Conservation (phyloP, 2,113 vertebrate species). For the Neolamprologus longior region DNA sequence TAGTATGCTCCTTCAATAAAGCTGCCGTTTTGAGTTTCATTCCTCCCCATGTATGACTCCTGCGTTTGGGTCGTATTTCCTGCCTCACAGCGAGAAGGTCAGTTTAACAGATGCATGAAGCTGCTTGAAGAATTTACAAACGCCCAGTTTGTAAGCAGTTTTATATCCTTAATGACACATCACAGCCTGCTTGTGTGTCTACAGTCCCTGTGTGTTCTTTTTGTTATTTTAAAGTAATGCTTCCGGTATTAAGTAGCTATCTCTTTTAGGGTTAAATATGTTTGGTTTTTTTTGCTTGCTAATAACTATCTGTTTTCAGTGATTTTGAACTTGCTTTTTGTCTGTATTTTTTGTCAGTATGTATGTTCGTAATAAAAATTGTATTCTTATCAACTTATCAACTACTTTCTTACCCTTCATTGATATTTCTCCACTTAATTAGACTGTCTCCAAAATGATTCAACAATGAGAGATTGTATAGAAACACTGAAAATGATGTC, state of each 20-base stretch:
- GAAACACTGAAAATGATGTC: background rate
- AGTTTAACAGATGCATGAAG: background rate
- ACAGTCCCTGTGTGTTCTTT: background rate
- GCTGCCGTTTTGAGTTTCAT: background rate
- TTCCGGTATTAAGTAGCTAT: background rate
- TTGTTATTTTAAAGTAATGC: background rate
- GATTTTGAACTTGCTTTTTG: background rate
- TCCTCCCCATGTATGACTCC: background rate
- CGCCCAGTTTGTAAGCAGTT: background rate
- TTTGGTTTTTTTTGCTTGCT: rapidly evolving
- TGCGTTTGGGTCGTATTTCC: background rate
- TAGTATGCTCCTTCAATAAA: background rate
- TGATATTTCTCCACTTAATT: background rate
- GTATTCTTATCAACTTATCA: background rate
- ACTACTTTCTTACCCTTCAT: background rate
- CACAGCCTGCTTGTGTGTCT: background rate
- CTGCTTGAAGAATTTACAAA: background rate
- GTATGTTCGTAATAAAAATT: background rate
- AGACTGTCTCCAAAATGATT: background rate
- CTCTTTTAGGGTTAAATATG: background rate
- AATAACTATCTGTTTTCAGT: background rate
- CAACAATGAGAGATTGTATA: background rate
- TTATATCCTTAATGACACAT: background rate
- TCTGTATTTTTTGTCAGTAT: background rate
- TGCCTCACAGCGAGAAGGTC: background rate